Conservation (phyloP, 2,888 invertebrate genomes). For the Drosophila differens region DNA sequence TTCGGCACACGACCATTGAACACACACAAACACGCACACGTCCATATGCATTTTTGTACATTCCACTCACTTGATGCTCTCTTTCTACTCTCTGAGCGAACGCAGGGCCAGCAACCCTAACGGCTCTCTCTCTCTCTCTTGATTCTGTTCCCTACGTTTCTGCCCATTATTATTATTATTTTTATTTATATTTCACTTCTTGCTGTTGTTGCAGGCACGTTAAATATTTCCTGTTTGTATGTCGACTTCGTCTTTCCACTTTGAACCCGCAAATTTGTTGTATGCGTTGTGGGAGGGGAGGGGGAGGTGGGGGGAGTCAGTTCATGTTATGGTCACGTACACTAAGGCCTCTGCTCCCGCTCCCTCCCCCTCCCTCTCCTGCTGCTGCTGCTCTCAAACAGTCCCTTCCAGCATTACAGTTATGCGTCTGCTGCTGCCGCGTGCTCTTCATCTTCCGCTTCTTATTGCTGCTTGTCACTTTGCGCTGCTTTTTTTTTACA, state of each 20-base stretch:
- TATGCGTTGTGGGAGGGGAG: conserved; percentile 14
- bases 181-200: conserved; percentile 75
- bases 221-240: conserved; percentile 81
- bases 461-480: conserved; percentile 24
- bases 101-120: conserved; percentile 67
- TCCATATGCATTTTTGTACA: conserved; percentile 32
- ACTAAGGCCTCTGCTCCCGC: conserved; percentile 31
- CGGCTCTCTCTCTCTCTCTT: conserved; percentile 27
- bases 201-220: conserved; percentile 75
- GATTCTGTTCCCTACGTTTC: conserved; percentile 68
- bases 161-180: conserved; percentile 79
- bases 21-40: conserved; percentile 39
- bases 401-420: conserved; percentile 53
- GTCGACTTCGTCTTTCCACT: conserved; percentile 62
- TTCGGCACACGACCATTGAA: conserved; percentile 61
- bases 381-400: conserved; percentile 27
- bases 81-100: conserved; percentile 43
- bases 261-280: conserved; percentile 65
- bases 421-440: conserved; percentile 67
- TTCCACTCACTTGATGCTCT: conserved; percentile 20
- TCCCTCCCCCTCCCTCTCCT: neutral
- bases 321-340: conserved; percentile 82
- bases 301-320: conserved; percentile 38
- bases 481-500: conserved; percentile 47
- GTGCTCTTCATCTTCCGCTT: conserved; percentile 24